phyloP scores from a whole-genome alignment of 2,888 invertebrate species.

The Syritta pipiens region DNA sequence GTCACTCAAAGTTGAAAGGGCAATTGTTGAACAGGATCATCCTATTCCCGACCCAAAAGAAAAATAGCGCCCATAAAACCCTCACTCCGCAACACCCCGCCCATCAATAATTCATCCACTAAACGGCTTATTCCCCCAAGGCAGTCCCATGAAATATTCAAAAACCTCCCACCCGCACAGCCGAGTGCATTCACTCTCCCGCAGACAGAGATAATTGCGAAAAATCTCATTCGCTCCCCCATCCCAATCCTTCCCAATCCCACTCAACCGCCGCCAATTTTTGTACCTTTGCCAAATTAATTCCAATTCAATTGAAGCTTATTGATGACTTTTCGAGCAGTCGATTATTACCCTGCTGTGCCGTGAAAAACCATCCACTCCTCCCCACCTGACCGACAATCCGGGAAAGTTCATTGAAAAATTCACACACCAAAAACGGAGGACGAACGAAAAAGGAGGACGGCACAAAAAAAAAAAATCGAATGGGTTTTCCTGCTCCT shows the following conservation, averaged over 20 bases:
- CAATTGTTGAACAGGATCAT: too few species aligned
- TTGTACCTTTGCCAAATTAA: constrained; percentile 43
- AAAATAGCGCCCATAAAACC: too few species aligned
- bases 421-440: background rate
- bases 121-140: too few species aligned
- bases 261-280: constrained; percentile 17
- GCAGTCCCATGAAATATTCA: too few species aligned
- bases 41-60: too few species aligned
- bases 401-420: constrained; percentile 34
- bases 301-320: constrained; percentile 55
- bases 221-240: too few species aligned
- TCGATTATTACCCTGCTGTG: constrained; percentile 48
- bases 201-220: too few species aligned
- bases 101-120: too few species aligned
- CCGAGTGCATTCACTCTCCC: too few species aligned
- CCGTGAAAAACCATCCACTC: constrained; percentile 9
- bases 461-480: constrained; percentile 16
- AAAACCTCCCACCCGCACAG: too few species aligned
- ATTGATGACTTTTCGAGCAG: constrained; percentile 54
- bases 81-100: too few species aligned
- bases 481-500: constrained; percentile 12
- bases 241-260: constrained; percentile 9
- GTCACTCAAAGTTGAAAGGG: too few species aligned
- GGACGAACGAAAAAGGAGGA: background rate
- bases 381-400: background rate